Conservation (phyloP, 2,113 vertebrate genomes). For the Odocoileus virginianus region DNA sequence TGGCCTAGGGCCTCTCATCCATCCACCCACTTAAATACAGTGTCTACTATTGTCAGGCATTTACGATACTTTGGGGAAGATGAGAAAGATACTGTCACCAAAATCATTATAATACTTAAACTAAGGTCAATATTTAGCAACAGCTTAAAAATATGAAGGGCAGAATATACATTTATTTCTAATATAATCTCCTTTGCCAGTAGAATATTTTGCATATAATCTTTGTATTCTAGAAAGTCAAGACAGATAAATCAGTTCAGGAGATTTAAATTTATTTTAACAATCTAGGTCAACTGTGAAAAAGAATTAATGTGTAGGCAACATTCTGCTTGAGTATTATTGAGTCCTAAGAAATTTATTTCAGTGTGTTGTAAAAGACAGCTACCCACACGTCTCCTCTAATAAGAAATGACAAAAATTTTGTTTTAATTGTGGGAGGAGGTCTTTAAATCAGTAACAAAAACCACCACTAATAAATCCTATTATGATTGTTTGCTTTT, state of each 20-base stretch:
- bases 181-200: neutral
- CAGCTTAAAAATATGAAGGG: neutral
- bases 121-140: neutral
- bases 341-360: slow-evolving; percentile 9
- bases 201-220: neutral
- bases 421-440: neutral
- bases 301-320: neutral
- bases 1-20: neutral
- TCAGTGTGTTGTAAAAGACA: neutral
- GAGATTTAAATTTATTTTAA: neutral
- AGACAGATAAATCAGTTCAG: neutral
- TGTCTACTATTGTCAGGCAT: neutral
- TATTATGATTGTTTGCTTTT: neutral
- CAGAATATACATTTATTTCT: neutral
- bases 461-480: neutral
- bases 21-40: slow-evolving; percentile 7
- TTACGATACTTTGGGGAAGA: neutral
- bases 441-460: neutral
- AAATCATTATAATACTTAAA: neutral
- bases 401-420: neutral
- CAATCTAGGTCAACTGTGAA: neutral
- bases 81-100: neutral
- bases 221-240: slow-evolving; percentile 7
- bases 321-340: neutral
- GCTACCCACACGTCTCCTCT: neutral